phyloP scores from a whole-genome alignment of 2,888 invertebrate species.

The Morpho deidamia region DNA sequence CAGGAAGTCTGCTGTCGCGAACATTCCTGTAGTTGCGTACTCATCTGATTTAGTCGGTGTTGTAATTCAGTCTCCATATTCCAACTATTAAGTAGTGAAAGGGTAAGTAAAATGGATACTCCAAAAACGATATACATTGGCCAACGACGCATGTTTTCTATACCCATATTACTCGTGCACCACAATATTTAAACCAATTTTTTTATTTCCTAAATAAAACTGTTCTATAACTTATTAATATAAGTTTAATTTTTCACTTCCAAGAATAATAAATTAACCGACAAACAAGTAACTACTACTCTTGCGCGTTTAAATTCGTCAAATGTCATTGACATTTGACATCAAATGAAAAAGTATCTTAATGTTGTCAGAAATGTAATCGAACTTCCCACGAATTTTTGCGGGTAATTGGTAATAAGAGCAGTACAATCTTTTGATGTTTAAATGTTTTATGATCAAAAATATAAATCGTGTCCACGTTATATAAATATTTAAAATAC shows the following conservation, averaged over 20 bases:
- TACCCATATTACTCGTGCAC: slow-evolving; percentile 49
- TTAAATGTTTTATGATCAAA: neutral
- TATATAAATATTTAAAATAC: no score
- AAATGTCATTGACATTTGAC: slow-evolving; percentile 21
- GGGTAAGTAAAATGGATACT: slow-evolving; percentile 59
- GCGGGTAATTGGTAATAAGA: no score
- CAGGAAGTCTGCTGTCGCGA: slow-evolving; percentile 61
- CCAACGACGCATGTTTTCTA: slow-evolving; percentile 75
- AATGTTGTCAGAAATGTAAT: no score
- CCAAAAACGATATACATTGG: slow-evolving; percentile 68
- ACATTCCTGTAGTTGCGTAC: slow-evolving; percentile 61
- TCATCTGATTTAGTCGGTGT: slow-evolving; percentile 51
- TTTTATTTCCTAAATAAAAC: neutral
- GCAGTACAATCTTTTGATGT: no score
- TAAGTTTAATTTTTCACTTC: neutral
- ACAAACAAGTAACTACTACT: slow-evolving; percentile 8
- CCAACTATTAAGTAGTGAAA: slow-evolving; percentile 72
- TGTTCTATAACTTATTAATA: neutral
- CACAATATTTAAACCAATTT: neutral
- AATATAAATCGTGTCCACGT: no score
- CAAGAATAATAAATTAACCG: slow-evolving; percentile 1
- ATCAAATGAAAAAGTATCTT: neutral
- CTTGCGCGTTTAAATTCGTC: slow-evolving; percentile 1
- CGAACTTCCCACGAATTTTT: no score
- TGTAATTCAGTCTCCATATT: slow-evolving; percentile 61